phyloP scores from a whole-genome alignment of 2,113 vertebrate species.

The Amphiprion ocellaris region DNA sequence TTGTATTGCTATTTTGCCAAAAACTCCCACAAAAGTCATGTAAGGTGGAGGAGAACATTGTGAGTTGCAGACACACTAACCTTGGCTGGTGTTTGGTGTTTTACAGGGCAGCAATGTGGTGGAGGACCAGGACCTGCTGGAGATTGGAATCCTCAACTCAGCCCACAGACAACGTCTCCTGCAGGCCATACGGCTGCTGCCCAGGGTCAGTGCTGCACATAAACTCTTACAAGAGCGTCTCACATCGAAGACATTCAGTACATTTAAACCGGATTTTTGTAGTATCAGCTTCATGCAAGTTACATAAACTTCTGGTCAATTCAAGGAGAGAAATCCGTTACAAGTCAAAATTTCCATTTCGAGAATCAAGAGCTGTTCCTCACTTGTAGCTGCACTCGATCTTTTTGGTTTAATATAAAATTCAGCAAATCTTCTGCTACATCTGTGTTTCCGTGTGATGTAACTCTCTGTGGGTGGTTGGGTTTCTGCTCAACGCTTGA shows the following conservation, averaged over 20 bases:
- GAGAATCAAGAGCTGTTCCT: neutral
- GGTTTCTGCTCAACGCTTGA: constrained; percentile 20
- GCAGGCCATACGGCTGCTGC: constrained; percentile 97
- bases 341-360: neutral
- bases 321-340: neutral
- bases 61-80: neutral
- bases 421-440: constrained; percentile 18
- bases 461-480: constrained; percentile 37
- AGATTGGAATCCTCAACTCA: constrained; percentile 98
- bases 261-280: no score
- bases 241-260: neutral
- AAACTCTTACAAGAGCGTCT: neutral
- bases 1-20: neutral
- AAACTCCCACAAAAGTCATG: neutral
- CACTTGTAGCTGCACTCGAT: neutral
- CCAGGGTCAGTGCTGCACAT: constrained; percentile 86
- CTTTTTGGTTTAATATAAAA: constrained; percentile 4
- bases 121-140: constrained; percentile 97
- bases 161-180: constrained; percentile 97
- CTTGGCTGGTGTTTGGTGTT: constrained; percentile 4
- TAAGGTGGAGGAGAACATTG: neutral
- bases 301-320: neutral
- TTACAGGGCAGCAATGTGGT: constrained; percentile 97
- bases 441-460: constrained; percentile 27
- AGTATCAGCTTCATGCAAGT: neutral